Conservation (phyloP, 1,140 invertebrate species). For the Probaryconus sp. region DNA sequence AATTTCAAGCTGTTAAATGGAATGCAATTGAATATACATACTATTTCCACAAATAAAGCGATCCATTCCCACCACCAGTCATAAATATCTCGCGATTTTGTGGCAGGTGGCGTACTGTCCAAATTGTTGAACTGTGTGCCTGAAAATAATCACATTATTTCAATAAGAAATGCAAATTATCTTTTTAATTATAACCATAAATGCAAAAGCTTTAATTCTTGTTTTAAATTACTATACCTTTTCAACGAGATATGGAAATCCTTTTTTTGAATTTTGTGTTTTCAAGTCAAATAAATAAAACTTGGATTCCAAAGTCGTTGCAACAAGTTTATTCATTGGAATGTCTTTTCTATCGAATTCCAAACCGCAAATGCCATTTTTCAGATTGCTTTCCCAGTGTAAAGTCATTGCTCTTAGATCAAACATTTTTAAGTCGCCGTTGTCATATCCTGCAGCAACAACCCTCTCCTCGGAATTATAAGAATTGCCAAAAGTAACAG, state of each 20-base stretch:
- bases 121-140: conserved; percentile 91
- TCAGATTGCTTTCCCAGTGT: conserved; percentile 94
- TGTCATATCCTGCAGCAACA: conserved; percentile 95
- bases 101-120: conserved; percentile 91
- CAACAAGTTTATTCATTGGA: conserved; percentile 96
- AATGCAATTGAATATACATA: no score
- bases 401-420: conserved; percentile 91
- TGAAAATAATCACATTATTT: conserved; percentile 66
- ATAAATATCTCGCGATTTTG: conserved; percentile 97
- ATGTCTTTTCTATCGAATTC: conserved; percentile 98
- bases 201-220: background rate
- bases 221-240: conserved; percentile 78
- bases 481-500: conserved; percentile 92
- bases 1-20: no score
- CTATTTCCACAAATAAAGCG: conserved; percentile 96
- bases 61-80: conserved; percentile 92
- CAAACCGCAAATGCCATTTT: conserved; percentile 93
- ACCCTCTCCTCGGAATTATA: conserved; percentile 91
- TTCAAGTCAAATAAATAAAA: conserved; percentile 93
- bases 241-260: conserved; percentile 88
- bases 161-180: background rate
- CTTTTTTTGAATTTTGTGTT: conserved; percentile 92
- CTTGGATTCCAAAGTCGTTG: conserved; percentile 95
- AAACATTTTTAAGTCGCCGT: conserved; percentile 97
- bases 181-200: background rate